phyloP scores from a whole-genome alignment of 35 echinoderm and acorn worm genomes.

The Patiria miniata region DNA sequence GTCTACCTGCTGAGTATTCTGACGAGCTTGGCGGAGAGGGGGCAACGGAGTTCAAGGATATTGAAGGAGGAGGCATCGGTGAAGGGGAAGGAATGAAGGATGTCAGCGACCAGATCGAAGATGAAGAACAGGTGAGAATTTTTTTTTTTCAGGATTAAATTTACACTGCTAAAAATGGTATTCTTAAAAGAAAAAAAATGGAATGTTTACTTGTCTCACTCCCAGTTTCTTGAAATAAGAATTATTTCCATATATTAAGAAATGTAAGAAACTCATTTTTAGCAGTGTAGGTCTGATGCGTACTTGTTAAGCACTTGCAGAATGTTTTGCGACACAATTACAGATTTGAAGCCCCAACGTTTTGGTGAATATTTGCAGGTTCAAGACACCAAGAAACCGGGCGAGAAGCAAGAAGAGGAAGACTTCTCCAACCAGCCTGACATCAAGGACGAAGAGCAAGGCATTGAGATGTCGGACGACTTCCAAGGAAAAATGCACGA shows the following conservation, averaged over 20 bases:
- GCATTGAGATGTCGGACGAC: slow-evolving; percentile 99
- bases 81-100: slow-evolving; percentile 95
- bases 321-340: not conserved
- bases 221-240: too few relatives aligned
- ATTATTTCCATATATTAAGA: too few relatives aligned
- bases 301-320: not conserved
- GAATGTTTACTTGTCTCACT: too few relatives aligned
- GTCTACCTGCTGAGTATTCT: slow-evolving; percentile 85
- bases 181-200: too few relatives aligned
- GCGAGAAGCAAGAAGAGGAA: slow-evolving; percentile 31
- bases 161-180: too few relatives aligned
- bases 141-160: not conserved
- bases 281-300: not conserved
- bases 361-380: slow-evolving; percentile 36
- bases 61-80: slow-evolving; percentile 87
- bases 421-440: slow-evolving; percentile 22
- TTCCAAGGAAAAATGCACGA: slow-evolving; percentile 99
- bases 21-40: slow-evolving; percentile 88
- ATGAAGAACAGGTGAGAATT: slow-evolving; percentile 90
- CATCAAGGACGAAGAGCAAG: slow-evolving; percentile 89
- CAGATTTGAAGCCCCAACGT: not conserved
- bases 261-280: too few relatives aligned
- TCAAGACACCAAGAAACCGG: slow-evolving; percentile 72
- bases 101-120: slow-evolving; percentile 99
- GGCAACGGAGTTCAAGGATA: slow-evolving; percentile 94